These are phyloP conservation scores for Myotis vivesi DNA, from an alignment of 2,797 vertebrate species.

Conservation along the genomic window DNA sequence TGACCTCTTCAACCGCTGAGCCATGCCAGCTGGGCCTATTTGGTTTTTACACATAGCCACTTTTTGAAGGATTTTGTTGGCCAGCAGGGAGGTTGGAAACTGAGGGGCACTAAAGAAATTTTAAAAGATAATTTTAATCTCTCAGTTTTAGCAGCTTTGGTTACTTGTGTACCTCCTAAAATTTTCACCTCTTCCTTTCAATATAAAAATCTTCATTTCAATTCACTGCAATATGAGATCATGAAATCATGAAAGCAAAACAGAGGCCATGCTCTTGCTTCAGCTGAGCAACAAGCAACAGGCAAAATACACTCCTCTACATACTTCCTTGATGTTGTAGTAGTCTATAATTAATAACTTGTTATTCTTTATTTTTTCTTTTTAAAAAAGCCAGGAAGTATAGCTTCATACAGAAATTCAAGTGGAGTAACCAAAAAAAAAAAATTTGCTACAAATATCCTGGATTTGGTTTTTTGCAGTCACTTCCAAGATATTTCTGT, in stretches of 20 bases:
- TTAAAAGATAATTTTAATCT: constrained; percentile 29
- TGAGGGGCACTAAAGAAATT: background rate
- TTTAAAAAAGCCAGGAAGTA: background rate
- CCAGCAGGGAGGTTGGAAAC: background rate
- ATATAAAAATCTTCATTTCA: constrained; percentile 38
- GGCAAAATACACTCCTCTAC: background rate
- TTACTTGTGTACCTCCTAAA: constrained; percentile 9
- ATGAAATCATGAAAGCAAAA: constrained; percentile 38
- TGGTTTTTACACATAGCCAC: background rate
- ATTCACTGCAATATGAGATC: background rate
- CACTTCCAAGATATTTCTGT: background rate
- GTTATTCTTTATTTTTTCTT: background rate
- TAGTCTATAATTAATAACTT: background rate
- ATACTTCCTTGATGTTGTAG: background rate
- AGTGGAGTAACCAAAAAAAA: background rate
- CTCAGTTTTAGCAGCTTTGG: background rate
- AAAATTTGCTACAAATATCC: background rate
- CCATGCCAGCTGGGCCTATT: too few species aligned
- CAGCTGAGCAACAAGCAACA: background rate
- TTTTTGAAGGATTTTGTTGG: constrained; percentile 18
- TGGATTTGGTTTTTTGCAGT: background rate
- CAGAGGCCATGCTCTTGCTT: background rate
- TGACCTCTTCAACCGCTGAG: too few species aligned
- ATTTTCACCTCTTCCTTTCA: constrained; percentile 44
- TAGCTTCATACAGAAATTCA: background rate